These are phyloP conservation scores for Frieseomelitta varia DNA, from an alignment of 1,140 invertebrate species.

Conservation along the genomic window DNA sequence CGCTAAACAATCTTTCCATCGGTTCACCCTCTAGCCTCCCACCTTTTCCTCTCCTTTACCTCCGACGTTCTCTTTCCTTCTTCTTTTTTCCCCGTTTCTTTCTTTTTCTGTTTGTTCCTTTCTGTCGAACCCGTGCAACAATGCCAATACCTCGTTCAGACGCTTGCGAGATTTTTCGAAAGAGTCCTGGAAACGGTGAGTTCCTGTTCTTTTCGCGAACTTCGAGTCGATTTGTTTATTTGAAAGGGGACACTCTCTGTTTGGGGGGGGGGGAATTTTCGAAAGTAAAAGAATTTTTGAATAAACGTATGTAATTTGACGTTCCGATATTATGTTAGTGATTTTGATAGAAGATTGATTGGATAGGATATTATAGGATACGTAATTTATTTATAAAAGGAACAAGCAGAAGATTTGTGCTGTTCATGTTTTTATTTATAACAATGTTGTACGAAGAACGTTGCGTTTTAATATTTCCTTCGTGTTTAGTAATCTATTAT, in stretches of 20 bases:
- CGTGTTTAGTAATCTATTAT: not conserved
- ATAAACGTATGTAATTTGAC: not conserved
- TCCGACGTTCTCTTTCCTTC: not conserved
- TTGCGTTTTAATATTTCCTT: not conserved
- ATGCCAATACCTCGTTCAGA: constrained; percentile 6
- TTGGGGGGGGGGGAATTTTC: not conserved
- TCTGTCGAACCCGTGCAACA: not conserved
- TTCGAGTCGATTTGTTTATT: not conserved
- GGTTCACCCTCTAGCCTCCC: not conserved
- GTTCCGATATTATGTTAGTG: not conserved
- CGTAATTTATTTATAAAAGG: not conserved
- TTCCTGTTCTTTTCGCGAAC: no score
- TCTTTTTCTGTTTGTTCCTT: not conserved
- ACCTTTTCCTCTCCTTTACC: not conserved
- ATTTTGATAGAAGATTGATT: not conserved
- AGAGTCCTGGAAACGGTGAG: not conserved
- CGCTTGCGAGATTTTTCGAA: not conserved
- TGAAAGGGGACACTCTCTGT: not conserved
- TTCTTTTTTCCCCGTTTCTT: not conserved
- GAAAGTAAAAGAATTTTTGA: not conserved
- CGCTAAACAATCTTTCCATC: constrained; percentile 59
- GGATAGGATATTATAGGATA: not conserved
- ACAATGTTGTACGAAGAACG: not conserved
- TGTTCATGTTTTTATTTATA: not conserved
- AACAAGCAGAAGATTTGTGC: not conserved